A percentile compares a stretch with the other conserved stretches of the same genome.
These are phyloP conservation scores for Eurystomus gularis DNA, from an alignment of 2,113 vertebrate species.

Conservation along the genomic window DNA sequence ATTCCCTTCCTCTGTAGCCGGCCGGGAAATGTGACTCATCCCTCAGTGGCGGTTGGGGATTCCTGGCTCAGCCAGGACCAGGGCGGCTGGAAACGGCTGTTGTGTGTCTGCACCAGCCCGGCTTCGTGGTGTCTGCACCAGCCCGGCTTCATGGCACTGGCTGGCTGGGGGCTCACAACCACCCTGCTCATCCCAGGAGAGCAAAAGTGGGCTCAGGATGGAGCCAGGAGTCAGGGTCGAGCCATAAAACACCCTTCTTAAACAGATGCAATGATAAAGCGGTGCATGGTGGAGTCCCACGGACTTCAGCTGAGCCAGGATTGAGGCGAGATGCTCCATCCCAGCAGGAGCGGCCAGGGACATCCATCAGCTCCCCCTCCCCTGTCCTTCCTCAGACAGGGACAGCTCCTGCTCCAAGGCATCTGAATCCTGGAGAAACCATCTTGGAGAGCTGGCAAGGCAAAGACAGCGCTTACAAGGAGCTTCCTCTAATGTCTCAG, in stretches of 20 bases:
- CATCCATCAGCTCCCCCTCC: background rate
- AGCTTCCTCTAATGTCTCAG: background rate
- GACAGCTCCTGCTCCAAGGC: background rate
- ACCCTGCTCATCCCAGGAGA: rapidly evolving
- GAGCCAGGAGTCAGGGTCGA: background rate
- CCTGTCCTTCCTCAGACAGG: background rate
- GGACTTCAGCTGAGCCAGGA: background rate
- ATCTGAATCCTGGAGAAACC: background rate
- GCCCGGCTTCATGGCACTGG: no score
- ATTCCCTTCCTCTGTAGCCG: background rate
- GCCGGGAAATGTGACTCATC: background rate
- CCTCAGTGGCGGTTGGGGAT: background rate
- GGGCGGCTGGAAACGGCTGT: background rate
- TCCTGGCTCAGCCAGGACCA: background rate
- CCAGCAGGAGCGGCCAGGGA: background rate
- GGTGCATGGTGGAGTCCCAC: background rate
- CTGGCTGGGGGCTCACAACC: background rate
- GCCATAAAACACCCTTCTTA: background rate
- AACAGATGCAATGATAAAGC: background rate
- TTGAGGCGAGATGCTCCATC: background rate
- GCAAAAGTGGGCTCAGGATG: background rate
- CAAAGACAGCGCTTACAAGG: background rate
- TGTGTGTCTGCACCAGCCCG: rapidly evolving
- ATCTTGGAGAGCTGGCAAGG: background rate
- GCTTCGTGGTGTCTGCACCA: background rate